Conservation (phyloP, 2,888 invertebrate species). For the Gasteruption jaculator region DNA sequence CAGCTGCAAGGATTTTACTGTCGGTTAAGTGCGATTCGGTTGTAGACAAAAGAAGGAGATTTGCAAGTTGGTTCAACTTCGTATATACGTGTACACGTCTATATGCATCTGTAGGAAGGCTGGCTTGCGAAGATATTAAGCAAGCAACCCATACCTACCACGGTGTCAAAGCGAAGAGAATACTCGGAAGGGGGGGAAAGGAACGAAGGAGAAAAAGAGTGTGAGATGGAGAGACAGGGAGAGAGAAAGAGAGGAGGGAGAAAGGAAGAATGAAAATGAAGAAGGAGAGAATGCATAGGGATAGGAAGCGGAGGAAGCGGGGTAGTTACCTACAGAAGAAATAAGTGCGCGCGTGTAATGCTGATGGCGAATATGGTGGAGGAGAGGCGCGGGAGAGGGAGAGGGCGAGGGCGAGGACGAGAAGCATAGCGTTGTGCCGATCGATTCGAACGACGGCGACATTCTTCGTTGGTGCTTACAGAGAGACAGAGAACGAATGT, state of each 20-base stretch:
- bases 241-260: constrained; percentile 19
- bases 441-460: constrained; percentile 24
- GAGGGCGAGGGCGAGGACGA: constrained; percentile 26
- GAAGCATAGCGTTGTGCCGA: constrained; percentile 17
- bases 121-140: constrained; percentile 34
- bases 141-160: constrained; percentile 28
- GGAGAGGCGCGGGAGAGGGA: constrained; percentile 29
- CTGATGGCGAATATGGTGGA: constrained; percentile 46
- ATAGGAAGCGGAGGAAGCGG: constrained; percentile 32
- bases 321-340: constrained; percentile 44
- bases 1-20: no score
- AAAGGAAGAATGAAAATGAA: constrained; percentile 18
- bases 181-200: constrained; percentile 23
- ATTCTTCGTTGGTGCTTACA: no score
- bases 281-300: constrained; percentile 21
- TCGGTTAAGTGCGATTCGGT: no score
- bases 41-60: no score
- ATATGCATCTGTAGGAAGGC: no score
- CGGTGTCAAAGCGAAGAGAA: constrained; percentile 20
- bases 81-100: no score
- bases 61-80: no score
- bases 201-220: constrained; percentile 24
- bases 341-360: constrained; percentile 45
- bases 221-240: constrained; percentile 22
- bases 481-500: constrained; percentile 15